Evolutionary conservation across 2,888 invertebrate genomes (phyloP), one percentile per base, ranked within the genome.

Genomic region (Protodeltote pygarga): DNA sequence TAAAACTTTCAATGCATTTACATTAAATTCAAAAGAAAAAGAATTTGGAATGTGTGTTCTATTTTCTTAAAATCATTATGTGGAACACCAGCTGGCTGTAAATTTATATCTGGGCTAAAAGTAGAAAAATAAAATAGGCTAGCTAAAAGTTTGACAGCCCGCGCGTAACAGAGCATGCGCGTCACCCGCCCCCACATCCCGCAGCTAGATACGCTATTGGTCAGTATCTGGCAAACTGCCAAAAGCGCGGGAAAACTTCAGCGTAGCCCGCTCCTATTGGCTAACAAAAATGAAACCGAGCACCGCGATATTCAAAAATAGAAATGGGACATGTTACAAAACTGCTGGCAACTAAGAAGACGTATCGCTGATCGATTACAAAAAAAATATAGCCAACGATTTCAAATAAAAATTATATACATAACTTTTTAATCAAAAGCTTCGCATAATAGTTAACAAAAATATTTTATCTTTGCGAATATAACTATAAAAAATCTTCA

Each of bases 271-370:
- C 67, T 80, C 69, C 83, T 73, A 90, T 90, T 89, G 91, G 89
- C 64, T 59, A 66, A 67, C 75, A 52, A 77, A 78, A 79, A 72
- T 83, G 89, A 79, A 91, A 90, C 86, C 87, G 81, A 89, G 90
- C 91, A 90, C 91, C 91, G 90, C 91, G 86, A 80, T 87, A 88
- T 91, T 91, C 86, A 87, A 92, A 91, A 91, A 92, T 92, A 92
- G 91, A 90, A 77, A 72, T 74, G 71, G 76, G 67, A 73, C 71
- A 55, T 59, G 69, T 81, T 81, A 79, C 75, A 75, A 79, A 80
- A 79, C 72, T 59, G 24, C 54, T 73, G 72, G 70, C 65, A 62
- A 55, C 44, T 47, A 27, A 50, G 42, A 33, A 34, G 24, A 42
- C n/a, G 37, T 31, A 55, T 50, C 33, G 51, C 19, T 39, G 49